Evolutionary conservation across 2,888 invertebrate genomes (phyloP).

Genomic region (Apodemia zela): DNA sequence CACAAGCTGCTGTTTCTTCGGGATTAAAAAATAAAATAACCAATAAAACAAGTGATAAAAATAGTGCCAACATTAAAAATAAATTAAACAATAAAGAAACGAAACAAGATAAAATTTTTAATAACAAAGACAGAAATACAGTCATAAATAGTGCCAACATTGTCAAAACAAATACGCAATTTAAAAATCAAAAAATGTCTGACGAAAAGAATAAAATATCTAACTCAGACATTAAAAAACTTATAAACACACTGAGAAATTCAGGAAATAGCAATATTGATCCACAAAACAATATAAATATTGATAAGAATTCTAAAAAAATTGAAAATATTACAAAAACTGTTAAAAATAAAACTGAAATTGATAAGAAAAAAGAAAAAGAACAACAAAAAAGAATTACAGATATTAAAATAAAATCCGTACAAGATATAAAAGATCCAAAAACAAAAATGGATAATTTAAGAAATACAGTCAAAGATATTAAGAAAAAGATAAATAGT

Average conservation of each 20-base stretch:
- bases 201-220: not conserved
- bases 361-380: not conserved
- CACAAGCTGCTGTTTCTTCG: not conserved
- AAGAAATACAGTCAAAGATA: slow-evolving; percentile 4
- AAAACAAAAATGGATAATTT: not conserved
- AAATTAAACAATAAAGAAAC: slow-evolving; percentile 6
- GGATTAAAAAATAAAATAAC: not conserved
- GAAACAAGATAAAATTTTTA: not conserved
- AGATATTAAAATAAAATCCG: not conserved
- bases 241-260: slow-evolving; percentile 13
- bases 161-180: not conserved
- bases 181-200: not conserved
- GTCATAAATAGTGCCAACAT: not conserved
- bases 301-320: not conserved
- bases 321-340: not conserved
- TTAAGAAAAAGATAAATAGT: not conserved
- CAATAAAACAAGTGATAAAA: not conserved
- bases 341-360: not conserved
- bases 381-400: not conserved
- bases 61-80: not conserved
- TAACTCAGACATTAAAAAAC: not conserved
- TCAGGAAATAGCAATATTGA: not conserved
- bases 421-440: not conserved
- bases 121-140: not conserved
- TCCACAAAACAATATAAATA: not conserved